Conservation (phyloP, 2,113 vertebrate genomes). For the Cheilinus undulatus region DNA sequence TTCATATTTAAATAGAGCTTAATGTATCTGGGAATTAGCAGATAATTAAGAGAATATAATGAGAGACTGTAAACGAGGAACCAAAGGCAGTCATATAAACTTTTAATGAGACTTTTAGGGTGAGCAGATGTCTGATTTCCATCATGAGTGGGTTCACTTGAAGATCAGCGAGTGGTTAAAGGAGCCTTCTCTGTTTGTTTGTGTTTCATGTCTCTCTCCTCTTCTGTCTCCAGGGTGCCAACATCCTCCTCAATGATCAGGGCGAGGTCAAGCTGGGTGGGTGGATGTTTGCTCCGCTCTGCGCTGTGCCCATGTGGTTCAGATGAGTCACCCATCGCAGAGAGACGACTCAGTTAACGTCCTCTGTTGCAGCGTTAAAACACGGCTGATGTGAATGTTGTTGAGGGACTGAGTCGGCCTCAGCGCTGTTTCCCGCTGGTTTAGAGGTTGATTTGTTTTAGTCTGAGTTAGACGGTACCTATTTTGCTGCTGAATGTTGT, state of each 20-base stretch:
- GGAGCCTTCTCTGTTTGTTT: not conserved
- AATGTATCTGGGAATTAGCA: not conserved
- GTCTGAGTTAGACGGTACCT: no score
- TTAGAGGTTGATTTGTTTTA: not conserved
- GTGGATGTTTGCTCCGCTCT: slow-evolving; percentile 60
- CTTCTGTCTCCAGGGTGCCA: slow-evolving; percentile 86
- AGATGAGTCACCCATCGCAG: slow-evolving; percentile 35
- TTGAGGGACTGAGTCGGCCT: not conserved
- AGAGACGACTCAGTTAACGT: not conserved
- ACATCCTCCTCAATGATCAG: slow-evolving; percentile 91
- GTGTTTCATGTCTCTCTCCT: slow-evolving; percentile 4
- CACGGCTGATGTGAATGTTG: not conserved
- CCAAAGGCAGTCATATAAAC: not conserved
- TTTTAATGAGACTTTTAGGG: not conserved
- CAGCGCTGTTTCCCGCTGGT: not conserved
- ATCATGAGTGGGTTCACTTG: slow-evolving; percentile 11
- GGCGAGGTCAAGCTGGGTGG: slow-evolving; percentile 91
- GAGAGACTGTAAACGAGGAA: not conserved
- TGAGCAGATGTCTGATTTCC: not conserved
- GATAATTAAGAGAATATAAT: not conserved
- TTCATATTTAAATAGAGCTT: no score
- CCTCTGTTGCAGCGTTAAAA: not conserved
- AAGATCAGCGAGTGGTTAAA: slow-evolving; percentile 31
- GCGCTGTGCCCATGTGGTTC: slow-evolving; percentile 9
- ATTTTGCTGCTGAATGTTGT: no score